These are phyloP conservation scores for Tyto alba DNA, from an alignment of 2,113 vertebrate genomes.

Conservation along the genomic window DNA sequence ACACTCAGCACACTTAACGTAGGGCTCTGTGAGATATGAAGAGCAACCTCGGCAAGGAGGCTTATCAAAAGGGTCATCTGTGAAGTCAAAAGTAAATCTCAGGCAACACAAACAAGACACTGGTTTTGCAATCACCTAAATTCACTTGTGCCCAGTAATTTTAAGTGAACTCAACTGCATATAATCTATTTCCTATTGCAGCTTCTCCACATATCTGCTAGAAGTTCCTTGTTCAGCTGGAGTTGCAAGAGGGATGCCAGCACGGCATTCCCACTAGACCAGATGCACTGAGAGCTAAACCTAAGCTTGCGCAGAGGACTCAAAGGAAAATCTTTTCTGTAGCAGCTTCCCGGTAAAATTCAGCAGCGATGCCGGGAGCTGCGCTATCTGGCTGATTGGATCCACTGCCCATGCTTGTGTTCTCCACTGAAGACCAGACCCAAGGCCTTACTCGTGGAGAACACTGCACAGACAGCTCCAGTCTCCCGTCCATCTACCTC, in stretches of 20 bases:
- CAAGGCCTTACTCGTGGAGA: background rate
- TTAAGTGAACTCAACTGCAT: background rate
- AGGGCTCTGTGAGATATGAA: slow-evolving; percentile 91
- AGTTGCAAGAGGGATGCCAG: background rate
- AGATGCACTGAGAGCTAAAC: background rate
- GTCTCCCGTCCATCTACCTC: background rate
- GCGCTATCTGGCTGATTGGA: background rate
- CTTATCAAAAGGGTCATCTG: slow-evolving; percentile 93
- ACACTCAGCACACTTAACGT: slow-evolving; percentile 96
- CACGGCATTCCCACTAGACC: background rate
- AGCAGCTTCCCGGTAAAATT: background rate
- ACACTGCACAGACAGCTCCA: background rate
- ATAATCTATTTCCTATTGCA: background rate
- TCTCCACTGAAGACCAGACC: background rate
- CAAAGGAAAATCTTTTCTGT: background rate
- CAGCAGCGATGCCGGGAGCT: background rate
- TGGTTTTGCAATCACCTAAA: background rate
- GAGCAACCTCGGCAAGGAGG: slow-evolving; percentile 93
- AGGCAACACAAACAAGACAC: background rate
- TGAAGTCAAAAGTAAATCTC: background rate
- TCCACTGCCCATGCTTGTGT: background rate
- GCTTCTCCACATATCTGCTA: background rate
- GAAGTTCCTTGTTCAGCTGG: background rate
- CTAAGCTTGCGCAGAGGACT: background rate
- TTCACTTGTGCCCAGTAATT: background rate